Evolutionary conservation across 2,113 vertebrate species (phyloP).

Genomic region (Acanthisitta chloris): DNA sequence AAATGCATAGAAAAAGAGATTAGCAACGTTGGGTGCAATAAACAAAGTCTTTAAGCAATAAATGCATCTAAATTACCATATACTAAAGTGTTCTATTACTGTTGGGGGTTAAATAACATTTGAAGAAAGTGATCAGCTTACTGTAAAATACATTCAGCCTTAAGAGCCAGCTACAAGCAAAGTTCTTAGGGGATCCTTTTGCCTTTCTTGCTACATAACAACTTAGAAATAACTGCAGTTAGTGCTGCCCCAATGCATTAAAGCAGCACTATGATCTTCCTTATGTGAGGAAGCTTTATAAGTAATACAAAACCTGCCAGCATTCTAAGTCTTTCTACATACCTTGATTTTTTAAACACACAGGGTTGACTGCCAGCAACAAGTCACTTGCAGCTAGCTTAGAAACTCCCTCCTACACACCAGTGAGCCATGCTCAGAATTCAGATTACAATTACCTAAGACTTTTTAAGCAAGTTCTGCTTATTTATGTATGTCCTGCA

Average conservation of each 20-base stretch:
- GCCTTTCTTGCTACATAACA: not conserved
- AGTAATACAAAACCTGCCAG: not conserved
- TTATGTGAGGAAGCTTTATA: not conserved
- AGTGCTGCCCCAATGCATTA: not conserved
- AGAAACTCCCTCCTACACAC: constrained; percentile 55
- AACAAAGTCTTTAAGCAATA: not conserved
- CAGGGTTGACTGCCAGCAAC: constrained; percentile 18
- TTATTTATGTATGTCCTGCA: constrained; percentile 10
- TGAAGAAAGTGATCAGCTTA: not conserved
- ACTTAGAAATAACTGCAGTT: not conserved
- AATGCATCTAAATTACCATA: not conserved
- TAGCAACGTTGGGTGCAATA: not conserved
- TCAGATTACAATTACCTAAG: constrained; percentile 53
- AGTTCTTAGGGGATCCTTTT: not conserved
- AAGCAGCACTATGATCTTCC: not conserved
- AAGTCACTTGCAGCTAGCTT: constrained; percentile 45
- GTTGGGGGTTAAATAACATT: not conserved
- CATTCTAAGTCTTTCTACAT: not conserved
- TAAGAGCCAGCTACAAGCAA: not conserved
- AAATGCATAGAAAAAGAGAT: not conserved
- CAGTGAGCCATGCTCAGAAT: constrained; percentile 43
- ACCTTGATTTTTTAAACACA: constrained; percentile 16
- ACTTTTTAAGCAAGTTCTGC: not conserved
- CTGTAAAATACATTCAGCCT: not conserved
- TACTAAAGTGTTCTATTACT: not conserved